Conservation (phyloP, 2,113 vertebrate genomes). For the Ctenomys sociabilis region DNA sequence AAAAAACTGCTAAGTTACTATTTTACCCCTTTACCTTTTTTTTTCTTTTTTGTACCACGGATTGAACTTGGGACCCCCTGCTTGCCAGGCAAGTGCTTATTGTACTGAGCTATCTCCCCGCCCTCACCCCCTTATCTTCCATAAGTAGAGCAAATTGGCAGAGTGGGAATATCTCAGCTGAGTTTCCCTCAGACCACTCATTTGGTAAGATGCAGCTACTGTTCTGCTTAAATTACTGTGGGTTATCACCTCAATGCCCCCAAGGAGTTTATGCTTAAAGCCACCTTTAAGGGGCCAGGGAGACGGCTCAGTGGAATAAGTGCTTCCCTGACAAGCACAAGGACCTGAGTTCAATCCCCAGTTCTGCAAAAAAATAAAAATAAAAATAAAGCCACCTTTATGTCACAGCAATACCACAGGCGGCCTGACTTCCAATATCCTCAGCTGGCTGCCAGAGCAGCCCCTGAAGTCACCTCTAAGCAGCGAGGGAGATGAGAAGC, state of each 20-base stretch:
- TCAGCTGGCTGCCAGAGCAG: not conserved
- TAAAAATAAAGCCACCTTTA: not conserved
- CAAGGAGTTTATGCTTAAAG: too few species aligned
- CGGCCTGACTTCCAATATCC: not conserved
- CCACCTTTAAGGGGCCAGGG: too few species aligned
- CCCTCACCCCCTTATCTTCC: not conserved
- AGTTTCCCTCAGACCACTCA: not conserved
- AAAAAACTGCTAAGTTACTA: not conserved
- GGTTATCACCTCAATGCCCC: not conserved
- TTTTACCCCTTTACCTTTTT: too few species aligned
- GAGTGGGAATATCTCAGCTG: not conserved
- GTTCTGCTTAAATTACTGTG: not conserved
- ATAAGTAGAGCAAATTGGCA: not conserved
- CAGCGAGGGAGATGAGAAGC: not conserved
- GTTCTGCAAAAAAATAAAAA: too few species aligned
- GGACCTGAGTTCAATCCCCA: too few species aligned
- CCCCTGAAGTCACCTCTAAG: not conserved
- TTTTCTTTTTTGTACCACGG: too few species aligned
- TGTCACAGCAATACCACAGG: not conserved
- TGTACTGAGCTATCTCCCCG: too few species aligned
- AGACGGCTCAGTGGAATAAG: too few species aligned
- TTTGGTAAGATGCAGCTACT: not conserved
- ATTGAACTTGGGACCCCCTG: too few species aligned
- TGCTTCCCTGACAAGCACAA: too few species aligned
- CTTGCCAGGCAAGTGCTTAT: too few species aligned